Evolutionary conservation across 2,113 vertebrate genomes (phyloP).

Genomic region (Cynopterus brachyotis): DNA sequence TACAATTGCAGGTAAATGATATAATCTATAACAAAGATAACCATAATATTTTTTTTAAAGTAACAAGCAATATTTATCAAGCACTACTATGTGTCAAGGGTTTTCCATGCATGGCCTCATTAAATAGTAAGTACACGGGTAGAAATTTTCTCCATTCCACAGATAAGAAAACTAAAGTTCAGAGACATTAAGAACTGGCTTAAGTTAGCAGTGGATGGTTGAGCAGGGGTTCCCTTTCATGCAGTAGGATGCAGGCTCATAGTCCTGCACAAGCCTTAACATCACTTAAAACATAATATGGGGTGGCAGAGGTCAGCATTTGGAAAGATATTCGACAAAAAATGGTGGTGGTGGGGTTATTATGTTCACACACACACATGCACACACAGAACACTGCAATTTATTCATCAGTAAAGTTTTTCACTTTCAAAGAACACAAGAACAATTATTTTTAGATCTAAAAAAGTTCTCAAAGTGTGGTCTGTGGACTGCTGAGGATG

Average conservation of each 20-base stretch:
- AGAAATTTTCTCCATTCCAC: neutral
- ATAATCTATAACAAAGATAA: neutral
- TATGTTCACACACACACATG: neutral
- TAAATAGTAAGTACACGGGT: neutral
- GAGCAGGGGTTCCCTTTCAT: neutral
- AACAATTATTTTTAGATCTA: neutral
- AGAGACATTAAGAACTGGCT: neutral
- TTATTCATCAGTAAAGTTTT: neutral
- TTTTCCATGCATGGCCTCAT: neutral
- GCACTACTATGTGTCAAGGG: neutral
- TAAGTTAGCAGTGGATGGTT: neutral
- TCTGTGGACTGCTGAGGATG: neutral
- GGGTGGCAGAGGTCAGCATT: neutral
- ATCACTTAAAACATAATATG: neutral
- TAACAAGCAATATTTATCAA: neutral
- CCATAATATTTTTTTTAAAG: neutral
- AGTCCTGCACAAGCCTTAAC: neutral
- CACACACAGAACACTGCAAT: neutral
- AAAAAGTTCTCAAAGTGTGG: neutral
- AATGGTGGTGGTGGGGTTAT: neutral
- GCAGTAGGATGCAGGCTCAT: neutral
- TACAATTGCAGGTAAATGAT: neutral
- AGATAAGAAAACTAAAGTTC: neutral
- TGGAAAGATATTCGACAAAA: neutral
- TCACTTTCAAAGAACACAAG: neutral